A percentile compares a stretch with the other conserved stretches of the same genome.
phyloP scores from a whole-genome alignment of 2,888 invertebrate genomes.

The Argynnis bischoffii region DNA sequence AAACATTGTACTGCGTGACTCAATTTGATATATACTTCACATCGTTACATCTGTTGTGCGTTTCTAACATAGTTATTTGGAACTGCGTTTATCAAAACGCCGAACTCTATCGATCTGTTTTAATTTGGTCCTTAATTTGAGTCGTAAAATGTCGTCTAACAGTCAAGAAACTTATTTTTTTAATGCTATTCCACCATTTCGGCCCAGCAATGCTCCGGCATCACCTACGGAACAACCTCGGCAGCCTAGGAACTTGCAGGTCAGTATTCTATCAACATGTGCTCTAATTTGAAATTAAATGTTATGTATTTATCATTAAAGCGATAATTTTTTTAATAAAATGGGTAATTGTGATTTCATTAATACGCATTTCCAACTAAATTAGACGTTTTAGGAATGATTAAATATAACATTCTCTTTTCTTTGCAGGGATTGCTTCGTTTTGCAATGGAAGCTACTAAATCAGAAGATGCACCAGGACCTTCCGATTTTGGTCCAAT shows the following conservation, averaged over 20 bases:
- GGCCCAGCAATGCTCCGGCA: constrained; percentile 44
- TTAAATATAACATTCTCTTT: neutral
- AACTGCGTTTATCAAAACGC: constrained; percentile 10
- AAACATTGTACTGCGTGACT: neutral
- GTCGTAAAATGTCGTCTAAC: constrained; percentile 57
- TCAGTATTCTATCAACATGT: constrained; percentile 1
- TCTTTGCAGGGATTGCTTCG: constrained; percentile 83
- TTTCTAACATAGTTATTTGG: constrained; percentile 1
- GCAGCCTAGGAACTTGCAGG: constrained; percentile 70
- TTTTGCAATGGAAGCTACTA: constrained; percentile 87
- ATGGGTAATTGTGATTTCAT: too few species aligned
- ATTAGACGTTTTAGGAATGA: too few species aligned
- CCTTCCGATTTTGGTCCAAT: constrained; percentile 78
- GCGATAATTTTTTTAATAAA: neutral
- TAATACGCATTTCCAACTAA: too few species aligned
- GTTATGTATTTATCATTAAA: constrained; percentile 37
- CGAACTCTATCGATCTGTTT: neutral
- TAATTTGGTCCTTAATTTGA: too few species aligned
- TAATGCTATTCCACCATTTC: constrained; percentile 53
- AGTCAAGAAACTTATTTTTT: constrained; percentile 51
- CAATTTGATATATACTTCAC: neutral
- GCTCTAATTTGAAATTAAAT: neutral
- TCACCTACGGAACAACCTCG: constrained; percentile 56
- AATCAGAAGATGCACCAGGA: constrained; percentile 81
- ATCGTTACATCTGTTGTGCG: neutral